Evolutionary conservation across 2,113 vertebrate genomes (phyloP), one percentile per base, ranked within the genome.

Genomic region (Herpetotheres cachinnans): DNA sequence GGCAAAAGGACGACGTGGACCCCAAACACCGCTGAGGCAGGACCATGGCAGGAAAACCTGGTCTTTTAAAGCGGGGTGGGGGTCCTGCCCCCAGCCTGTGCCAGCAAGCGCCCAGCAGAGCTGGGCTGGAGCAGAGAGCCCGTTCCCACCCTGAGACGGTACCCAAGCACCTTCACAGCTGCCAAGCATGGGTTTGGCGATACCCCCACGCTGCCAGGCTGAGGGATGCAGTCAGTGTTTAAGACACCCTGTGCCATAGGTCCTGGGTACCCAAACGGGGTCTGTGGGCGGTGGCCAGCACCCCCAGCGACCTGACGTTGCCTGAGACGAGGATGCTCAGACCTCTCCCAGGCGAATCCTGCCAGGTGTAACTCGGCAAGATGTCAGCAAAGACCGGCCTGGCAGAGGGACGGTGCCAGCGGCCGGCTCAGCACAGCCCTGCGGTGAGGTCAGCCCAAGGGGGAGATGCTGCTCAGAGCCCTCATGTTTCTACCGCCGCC

Each of bases 401-500:
- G 47, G 61, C 52, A 80, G 70, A 58, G 49, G 40, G 62, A 29
- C 0, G 1, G 47, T 18, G 44, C 3, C 2, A 1, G 61, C 79
- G 69, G 67, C 29, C 44, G 52, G 29, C 47, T 17, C 36, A 16
- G 54, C 67, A 38, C 4, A 1, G 40, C 42, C 52, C 38, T 25
- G 22, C 34, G n/a, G 58, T 34, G 36, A n/a, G 58, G 8, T 15
- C 65, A 79, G 73, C 27, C 70, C 71, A 15, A 10, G 9, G n/a
- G 22, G 62, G 40, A 10, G 56, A 54, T 7, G 34, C 38, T 40
- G 79, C 63, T 69, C 69, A 0, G 2, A 74, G 69, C 26, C 30
- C 79, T 67, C 5, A 0, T 16, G 36, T n/a, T 61, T 34, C 63
- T 13, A 12, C 55, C 0, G 0, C 47, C 34, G 38, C 44, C 71